Conservation (phyloP, 2,797 vertebrate species). For the Potorous gilbertii region DNA sequence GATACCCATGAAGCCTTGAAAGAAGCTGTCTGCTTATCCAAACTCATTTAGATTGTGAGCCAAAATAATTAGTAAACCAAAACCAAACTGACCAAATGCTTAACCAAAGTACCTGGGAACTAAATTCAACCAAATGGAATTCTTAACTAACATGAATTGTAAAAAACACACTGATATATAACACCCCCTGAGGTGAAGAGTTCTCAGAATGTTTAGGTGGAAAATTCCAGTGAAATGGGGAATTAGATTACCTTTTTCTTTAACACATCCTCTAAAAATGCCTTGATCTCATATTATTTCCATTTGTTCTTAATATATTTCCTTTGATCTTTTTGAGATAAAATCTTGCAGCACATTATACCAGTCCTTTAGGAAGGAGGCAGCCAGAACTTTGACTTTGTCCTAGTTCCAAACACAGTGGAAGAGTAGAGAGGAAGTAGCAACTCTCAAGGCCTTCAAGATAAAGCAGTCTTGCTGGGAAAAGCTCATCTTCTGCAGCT, state of each 20-base stretch:
- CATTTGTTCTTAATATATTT: background rate
- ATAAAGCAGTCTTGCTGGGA: background rate
- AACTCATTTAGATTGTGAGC: too few relatives aligned
- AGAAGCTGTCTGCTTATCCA: too few relatives aligned
- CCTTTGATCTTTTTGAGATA: background rate
- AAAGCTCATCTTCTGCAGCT: background rate
- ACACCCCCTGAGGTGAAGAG: background rate
- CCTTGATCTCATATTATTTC: background rate
- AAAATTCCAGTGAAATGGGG: background rate
- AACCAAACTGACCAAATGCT: background rate
- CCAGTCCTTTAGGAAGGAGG: background rate
- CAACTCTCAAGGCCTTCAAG: background rate
- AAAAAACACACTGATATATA: background rate
- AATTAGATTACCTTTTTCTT: background rate
- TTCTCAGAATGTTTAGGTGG: background rate
- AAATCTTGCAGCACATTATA: background rate
- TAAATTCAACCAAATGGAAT: background rate
- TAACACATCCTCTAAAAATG: background rate
- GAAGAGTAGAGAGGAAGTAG: background rate
- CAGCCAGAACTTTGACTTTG: background rate
- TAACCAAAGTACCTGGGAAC: background rate
- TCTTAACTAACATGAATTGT: background rate
- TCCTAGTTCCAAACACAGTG: background rate
- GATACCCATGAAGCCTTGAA: too few relatives aligned
- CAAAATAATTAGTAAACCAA: too few relatives aligned